These are phyloP conservation scores for Crossaster papposus DNA, from an alignment of 53 echinoderm and acorn worm genomes.

Conservation along the genomic window DNA sequence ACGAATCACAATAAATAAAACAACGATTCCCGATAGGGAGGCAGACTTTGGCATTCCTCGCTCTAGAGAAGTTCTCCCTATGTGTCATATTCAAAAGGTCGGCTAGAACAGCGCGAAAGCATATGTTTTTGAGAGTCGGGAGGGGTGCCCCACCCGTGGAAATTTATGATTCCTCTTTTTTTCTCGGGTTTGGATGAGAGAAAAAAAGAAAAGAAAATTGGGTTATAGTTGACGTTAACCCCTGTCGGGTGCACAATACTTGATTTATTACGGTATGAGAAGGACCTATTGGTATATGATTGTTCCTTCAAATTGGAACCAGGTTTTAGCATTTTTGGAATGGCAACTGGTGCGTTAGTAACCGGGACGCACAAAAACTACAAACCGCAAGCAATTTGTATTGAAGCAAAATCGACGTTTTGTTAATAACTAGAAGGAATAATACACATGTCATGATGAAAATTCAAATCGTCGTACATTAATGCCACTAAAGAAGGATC, in stretches of 20 bases:
- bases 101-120: slow-evolving; percentile 49
- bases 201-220: neutral
- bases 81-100: slow-evolving; percentile 3
- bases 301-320: slow-evolving; percentile 23
- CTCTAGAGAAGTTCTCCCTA: neutral
- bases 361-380: neutral
- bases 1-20: slow-evolving; percentile 41
- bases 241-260: neutral
- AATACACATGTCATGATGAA: no score
- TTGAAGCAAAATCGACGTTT: neutral
- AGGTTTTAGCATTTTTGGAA: slow-evolving; percentile 9
- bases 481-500: no score
- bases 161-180: neutral
- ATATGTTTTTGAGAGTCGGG: slow-evolving; percentile 27
- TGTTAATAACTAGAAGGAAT: no score
- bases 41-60: neutral
- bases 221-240: slow-evolving; percentile 4
- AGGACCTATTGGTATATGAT: slow-evolving; percentile 18
- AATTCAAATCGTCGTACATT: no score
- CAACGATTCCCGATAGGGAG: slow-evolving; percentile 27
- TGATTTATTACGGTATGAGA: slow-evolving; percentile 18
- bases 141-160: slow-evolving; percentile 1
- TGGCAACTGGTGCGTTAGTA: neutral
- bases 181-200: neutral
- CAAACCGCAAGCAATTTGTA: neutral